Evolutionary conservation across 2,113 vertebrate genomes (phyloP).

Genomic region (Camarhynchus parvulus): DNA sequence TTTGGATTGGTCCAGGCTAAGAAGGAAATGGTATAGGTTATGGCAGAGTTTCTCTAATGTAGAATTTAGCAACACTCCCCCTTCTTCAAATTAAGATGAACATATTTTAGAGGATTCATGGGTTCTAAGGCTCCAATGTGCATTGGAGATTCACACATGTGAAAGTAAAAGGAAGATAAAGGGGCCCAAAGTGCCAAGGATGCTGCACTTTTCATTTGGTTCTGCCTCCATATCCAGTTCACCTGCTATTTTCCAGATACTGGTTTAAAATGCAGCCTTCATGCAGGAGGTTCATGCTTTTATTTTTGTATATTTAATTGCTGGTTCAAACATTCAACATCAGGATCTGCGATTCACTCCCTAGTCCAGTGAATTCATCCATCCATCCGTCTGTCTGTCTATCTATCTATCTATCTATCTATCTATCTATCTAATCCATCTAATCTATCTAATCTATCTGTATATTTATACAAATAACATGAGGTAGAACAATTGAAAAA

Average conservation of each 20-base stretch:
- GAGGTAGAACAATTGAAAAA: not conserved
- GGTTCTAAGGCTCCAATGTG: not conserved
- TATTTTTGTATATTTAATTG: not conserved
- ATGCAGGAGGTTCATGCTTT: not conserved
- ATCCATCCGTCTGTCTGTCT: too few relatives aligned
- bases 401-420: too few relatives aligned
- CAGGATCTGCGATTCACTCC: not conserved
- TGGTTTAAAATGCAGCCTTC: not conserved
- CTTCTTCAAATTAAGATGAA: not conserved
- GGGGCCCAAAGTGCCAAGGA: rapidly evolving
- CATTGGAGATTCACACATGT: rapidly evolving
- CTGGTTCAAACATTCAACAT: not conserved
- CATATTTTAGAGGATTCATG: not conserved
- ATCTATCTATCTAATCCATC: too few relatives aligned
- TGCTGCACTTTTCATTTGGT: not conserved
- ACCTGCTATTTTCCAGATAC: not conserved
- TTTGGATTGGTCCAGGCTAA: not conserved
- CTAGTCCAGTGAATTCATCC: not conserved
- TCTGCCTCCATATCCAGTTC: not conserved
- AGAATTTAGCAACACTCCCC: not conserved
- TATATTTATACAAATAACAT: not conserved
- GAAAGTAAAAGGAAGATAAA: not conserved
- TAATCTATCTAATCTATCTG: too few relatives aligned
- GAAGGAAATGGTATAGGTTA: not conserved
- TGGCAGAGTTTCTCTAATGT: not conserved